These are phyloP conservation scores for Neosilurus hyrtlii DNA, from an alignment of 2,797 vertebrate genomes.

Conservation along the genomic window DNA sequence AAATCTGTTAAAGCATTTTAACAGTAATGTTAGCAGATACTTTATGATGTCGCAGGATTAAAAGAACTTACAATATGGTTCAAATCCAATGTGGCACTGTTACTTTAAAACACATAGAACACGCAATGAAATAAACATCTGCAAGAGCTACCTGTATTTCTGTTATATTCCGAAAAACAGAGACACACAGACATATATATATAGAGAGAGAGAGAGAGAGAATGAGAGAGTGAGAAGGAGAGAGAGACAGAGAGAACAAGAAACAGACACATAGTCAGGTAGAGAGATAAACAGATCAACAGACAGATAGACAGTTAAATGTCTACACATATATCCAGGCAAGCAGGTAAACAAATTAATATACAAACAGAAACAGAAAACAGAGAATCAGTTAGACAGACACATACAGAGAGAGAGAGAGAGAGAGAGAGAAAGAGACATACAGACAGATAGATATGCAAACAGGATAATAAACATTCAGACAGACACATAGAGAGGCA, in stretches of 20 bases:
- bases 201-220: neutral
- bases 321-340: neutral
- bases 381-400: neutral
- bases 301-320: too few relatives aligned
- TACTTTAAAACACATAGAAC: constrained; percentile 5
- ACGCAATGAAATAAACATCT: neutral
- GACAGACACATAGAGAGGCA: neutral
- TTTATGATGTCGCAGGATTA: neutral
- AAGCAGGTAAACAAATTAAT: neutral
- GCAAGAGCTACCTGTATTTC: neutral
- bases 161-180: neutral
- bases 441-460: neutral
- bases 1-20: neutral
- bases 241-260: neutral
- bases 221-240: fast-evolving
- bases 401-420: neutral
- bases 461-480: too few relatives aligned
- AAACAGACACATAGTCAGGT: neutral
- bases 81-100: neutral
- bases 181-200: neutral
- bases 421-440: neutral
- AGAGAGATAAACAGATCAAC: neutral
- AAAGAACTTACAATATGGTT: neutral
- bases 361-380: neutral
- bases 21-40: neutral